Base-by-base conservation (phyloP, 2,797 vertebrate genomes). In the Echiichthys vipera region DNA sequence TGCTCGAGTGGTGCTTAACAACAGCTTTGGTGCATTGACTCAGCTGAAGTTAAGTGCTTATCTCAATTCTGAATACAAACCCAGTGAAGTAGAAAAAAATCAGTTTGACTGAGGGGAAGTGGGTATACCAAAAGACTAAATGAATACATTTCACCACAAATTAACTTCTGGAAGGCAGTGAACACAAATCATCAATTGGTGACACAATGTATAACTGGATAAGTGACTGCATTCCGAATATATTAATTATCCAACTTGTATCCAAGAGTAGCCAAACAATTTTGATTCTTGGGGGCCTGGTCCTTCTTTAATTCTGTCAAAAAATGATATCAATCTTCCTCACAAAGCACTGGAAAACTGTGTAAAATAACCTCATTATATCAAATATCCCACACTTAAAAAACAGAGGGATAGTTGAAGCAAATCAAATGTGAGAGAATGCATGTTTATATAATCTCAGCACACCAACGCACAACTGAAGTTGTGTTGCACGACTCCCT, bases 381-480 rank as follows among this genome's bases (percentile, higher is more conserved):
- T 79, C 74, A 58, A 74, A 81, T 76, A 64, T 70, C 62, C 58
- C 62, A 30, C 62, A 30, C 29, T 74, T 61, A 53, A 69, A 77
- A 77, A 71, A n/a, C 45, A 68, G 3, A 7, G 40, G 73, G 58
- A 39, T 2, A 1, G 29, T 61, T 72, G 63, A 80, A 79, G 63
- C 45, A 80, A 83, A 80, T 80, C 39, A 69, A 55, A 62, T 67
- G 47, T 61, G 74, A 72, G 55, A 74, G 59, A 65, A 78, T 56
- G 56, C 65, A 54, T 84, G 73, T 86, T 85, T 81, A 83, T 76
- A 36, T 81, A 81, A 83, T 80, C 65, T 58, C 74, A 49, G 71
- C 71, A 71, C 82, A 79, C 72, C 78, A 32, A 78, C 51, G 76
- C 80, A 74, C 51, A 30, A 58, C 56, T 59, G 30, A 78, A 84